Conservation (phyloP, 2,113 vertebrate species). For the Orthonyx spaldingii region DNA sequence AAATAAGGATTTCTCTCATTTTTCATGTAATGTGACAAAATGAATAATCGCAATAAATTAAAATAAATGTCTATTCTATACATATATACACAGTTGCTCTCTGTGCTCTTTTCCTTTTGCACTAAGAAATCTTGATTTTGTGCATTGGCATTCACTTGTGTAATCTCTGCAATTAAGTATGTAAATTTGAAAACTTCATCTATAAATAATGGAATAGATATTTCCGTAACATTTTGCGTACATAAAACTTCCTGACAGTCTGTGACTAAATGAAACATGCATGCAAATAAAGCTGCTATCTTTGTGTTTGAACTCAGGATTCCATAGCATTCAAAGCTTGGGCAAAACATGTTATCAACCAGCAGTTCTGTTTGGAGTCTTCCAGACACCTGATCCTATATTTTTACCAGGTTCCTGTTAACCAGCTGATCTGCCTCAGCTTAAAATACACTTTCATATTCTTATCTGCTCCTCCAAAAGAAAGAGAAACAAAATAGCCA, state of each 20-base stretch:
- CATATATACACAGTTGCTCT: background rate
- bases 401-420: background rate
- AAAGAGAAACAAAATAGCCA: background rate
- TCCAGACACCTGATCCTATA: background rate
- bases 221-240: background rate
- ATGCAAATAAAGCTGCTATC: constrained; percentile 17
- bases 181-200: constrained; percentile 36
- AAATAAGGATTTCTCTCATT: background rate
- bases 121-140: background rate
- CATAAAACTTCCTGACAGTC: background rate
- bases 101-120: background rate
- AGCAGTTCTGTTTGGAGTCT: background rate
- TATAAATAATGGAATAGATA: constrained; percentile 29
- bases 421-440: background rate
- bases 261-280: background rate
- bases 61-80: background rate
- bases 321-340: background rate
- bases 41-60: background rate
- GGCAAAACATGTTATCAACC: background rate
- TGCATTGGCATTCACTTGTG: constrained; percentile 8
- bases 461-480: background rate
- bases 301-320: background rate
- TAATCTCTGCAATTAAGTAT: constrained; percentile 38
- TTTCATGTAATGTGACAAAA: background rate
- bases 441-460: background rate